A percentile compares a stretch with the other conserved stretches of the same genome.
These are phyloP conservation scores for Phylloscopus collybita DNA, from an alignment of 2,797 vertebrate species.

Conservation along the genomic window DNA sequence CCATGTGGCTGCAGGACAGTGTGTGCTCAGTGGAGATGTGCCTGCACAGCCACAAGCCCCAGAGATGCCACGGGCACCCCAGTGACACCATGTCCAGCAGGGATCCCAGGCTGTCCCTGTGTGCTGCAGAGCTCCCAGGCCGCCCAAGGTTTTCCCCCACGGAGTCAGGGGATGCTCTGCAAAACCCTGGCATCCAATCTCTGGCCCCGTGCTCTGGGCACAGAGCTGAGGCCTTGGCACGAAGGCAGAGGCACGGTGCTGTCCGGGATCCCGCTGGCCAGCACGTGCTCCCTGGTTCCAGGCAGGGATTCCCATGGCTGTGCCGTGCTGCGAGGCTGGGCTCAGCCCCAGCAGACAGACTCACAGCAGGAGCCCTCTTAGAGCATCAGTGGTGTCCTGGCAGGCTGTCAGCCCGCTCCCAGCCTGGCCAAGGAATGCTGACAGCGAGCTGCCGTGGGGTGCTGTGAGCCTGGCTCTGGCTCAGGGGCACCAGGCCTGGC, in stretches of 20 bases:
- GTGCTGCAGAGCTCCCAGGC: neutral
- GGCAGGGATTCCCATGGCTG: neutral
- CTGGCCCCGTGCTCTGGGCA: neutral
- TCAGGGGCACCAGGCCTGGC: fast-evolving
- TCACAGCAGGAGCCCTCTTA: neutral
- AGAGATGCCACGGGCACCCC: too few relatives aligned
- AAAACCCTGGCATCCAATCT: neutral
- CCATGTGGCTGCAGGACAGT: neutral
- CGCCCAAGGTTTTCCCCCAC: fast-evolving
- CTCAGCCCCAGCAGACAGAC: fast-evolving
- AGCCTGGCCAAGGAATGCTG: neutral
- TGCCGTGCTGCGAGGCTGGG: fast-evolving
- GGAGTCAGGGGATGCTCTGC: neutral
- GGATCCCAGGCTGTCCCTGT: neutral
- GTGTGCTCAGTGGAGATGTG: neutral
- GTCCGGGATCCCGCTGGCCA: neutral
- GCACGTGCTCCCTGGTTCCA: neutral
- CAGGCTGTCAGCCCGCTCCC: fast-evolving
- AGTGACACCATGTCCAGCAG: neutral
- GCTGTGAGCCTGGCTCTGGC: neutral
- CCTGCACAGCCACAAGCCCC: neutral
- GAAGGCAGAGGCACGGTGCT: fast-evolving
- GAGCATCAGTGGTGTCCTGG: neutral
- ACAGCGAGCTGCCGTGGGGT: fast-evolving
- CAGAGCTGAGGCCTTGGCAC: neutral